Evolutionary conservation across 92 coral and sea anemone species (phyloP), one percentile per base, ranked within the genome.

Genomic region (Palythoa grandiflora): DNA sequence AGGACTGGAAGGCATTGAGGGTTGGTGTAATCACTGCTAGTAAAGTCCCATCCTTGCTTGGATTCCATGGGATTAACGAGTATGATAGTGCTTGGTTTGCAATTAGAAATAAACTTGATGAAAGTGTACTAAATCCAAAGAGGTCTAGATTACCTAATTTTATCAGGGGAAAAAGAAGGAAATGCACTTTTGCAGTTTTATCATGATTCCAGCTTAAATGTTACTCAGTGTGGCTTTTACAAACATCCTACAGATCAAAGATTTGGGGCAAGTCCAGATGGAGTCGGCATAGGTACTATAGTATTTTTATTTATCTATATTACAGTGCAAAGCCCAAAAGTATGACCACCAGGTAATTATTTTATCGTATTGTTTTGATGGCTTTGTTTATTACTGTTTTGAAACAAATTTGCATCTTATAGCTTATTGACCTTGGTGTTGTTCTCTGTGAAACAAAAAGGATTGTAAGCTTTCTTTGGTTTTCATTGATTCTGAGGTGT

Each of bases 21-120:
- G 63, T 86, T 65, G 92, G 94, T 19, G 77, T 88, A 61, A 89
- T 89, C 44, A 89, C 92, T 73, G 87, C 92, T 16, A 92, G 92
- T 74, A 92, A 89, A 86, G 88, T 48, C n/a, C 91, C 91, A 28
- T 78, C 89, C 47, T 61, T 91, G 55, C 94, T 91, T 72, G 90
- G 90, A 19, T 92, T 92, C 57, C 79, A 78, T 72, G 90, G 90
- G 7, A 52, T 71, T 11, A 35, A 70, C 21, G 52, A 72, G 17
- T 85, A 84, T 91, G 94, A 91, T 66, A 88, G 70, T 54, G 61
- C 91, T 5, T 91, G 94, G 94, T 88, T 91, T 88, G 91, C 94
- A 17, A 79, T 86, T 13, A 86, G 59, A 79, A 75, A 86, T 70
- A 86, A 54, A 74, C 57, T 86, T 73, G 89, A 86, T 75, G 89